Percentiles rank a stretch among this genome's conserved stretches.
Evolutionary conservation across 2,113 vertebrate species (phyloP).

Genomic region (Pseudopodoces humilis): DNA sequence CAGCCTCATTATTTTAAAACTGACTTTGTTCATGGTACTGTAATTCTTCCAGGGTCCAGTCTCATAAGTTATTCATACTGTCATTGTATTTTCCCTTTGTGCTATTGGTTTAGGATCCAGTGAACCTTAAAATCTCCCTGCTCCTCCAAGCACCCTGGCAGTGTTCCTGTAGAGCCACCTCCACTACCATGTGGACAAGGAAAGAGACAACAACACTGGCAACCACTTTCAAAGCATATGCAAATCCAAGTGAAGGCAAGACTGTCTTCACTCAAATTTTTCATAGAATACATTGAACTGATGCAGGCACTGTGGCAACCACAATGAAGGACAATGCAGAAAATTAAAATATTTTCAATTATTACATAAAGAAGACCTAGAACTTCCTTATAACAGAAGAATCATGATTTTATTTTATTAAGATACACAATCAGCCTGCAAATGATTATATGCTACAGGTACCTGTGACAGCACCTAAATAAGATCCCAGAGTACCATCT

Average conservation of each 20-base stretch:
- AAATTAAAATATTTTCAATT: background rate
- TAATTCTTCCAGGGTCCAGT: background rate
- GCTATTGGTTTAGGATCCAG: background rate
- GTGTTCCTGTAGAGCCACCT: background rate
- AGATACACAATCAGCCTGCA: background rate
- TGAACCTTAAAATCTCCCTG: background rate
- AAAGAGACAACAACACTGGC: background rate
- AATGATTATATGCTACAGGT: background rate
- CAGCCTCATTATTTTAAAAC: background rate
- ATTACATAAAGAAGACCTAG: background rate
- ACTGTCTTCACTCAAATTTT: background rate
- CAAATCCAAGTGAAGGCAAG: background rate
- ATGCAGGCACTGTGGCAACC: background rate
- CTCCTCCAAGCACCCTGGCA: background rate
- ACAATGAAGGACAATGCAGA: background rate
- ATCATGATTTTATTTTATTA: background rate
- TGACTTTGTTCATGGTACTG: background rate
- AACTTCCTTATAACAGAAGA: background rate
- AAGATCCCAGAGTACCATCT: background rate
- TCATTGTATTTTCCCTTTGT: background rate
- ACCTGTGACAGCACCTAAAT: background rate
- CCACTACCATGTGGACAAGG: accelerated
- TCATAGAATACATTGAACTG: background rate
- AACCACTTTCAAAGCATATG: background rate
- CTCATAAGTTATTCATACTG: background rate